Conservation (phyloP, 2,797 vertebrate species). For the Lagodon rhomboides region DNA sequence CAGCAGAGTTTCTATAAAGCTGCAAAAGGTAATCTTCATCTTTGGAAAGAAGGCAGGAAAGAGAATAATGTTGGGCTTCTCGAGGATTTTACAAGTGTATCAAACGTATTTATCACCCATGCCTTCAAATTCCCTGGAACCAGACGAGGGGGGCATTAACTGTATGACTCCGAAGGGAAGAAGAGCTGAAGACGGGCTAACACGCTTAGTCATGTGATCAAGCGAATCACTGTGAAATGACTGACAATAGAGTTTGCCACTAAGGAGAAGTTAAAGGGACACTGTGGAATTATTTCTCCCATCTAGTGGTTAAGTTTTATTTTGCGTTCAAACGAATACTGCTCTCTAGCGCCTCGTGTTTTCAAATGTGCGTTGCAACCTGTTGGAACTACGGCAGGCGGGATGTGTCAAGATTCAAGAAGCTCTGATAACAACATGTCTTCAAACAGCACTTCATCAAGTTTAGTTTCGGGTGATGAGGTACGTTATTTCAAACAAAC, state of each 20-base stretch:
- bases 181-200: too few relatives aligned
- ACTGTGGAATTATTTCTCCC: too few relatives aligned
- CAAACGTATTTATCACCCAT: neutral
- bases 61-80: slow-evolving; percentile 14
- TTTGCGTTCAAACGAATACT: too few relatives aligned
- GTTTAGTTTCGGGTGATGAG: too few relatives aligned
- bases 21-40: slow-evolving; percentile 1
- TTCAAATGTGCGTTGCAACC: too few relatives aligned
- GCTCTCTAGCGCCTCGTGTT: too few relatives aligned
- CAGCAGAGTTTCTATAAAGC: neutral
- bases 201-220: neutral
- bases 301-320: too few relatives aligned
- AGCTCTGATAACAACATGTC: too few relatives aligned
- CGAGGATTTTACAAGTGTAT: neutral
- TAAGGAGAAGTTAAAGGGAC: neutral
- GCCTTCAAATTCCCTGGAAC: slow-evolving; percentile 7
- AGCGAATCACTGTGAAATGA: neutral
- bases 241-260: slow-evolving; percentile 8
- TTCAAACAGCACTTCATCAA: too few relatives aligned
- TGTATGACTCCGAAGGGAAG: neutral
- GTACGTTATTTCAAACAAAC: too few relatives aligned
- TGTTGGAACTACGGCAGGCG: too few relatives aligned
- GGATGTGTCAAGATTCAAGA: too few relatives aligned
- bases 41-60: slow-evolving; percentile 10
- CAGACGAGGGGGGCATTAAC: neutral